phyloP scores from a whole-genome alignment of 2,797 vertebrate genomes.

The Iguana delicatissima region DNA sequence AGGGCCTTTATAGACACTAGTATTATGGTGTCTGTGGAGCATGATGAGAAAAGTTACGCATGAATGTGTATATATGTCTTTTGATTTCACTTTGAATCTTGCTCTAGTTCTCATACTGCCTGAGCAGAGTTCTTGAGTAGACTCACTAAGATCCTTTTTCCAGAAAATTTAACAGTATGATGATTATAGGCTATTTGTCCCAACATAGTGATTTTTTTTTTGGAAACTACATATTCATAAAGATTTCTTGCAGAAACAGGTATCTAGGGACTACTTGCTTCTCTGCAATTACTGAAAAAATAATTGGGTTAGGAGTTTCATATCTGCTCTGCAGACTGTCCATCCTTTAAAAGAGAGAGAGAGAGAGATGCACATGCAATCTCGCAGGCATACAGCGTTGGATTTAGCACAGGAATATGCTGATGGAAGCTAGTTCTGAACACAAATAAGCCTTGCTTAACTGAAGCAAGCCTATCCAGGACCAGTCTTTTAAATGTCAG shows the following conservation, averaged over 20 bases:
- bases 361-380: background rate
- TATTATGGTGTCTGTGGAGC: conserved; percentile 15
- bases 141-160: background rate
- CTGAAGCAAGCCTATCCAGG: background rate
- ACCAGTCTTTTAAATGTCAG: background rate
- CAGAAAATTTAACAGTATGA: background rate
- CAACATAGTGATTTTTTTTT: background rate
- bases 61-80: background rate
- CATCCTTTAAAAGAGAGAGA: background rate
- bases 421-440: background rate
- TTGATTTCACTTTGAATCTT: background rate
- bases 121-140: background rate
- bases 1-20: conserved; percentile 46
- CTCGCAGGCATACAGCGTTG: background rate
- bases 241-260: background rate
- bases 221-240: background rate
- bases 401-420: background rate
- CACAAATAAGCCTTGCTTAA: background rate
- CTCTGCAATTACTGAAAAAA: background rate
- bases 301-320: background rate
- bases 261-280: background rate
- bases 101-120: background rate
- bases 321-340: background rate
- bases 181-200: background rate
- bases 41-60: background rate